Percentiles rank a stretch among this genome's conserved stretches.
Conservation (phyloP, 37 sponge, comb jelly and placozoan species). For the Cladorhizidae sp. region DNA sequence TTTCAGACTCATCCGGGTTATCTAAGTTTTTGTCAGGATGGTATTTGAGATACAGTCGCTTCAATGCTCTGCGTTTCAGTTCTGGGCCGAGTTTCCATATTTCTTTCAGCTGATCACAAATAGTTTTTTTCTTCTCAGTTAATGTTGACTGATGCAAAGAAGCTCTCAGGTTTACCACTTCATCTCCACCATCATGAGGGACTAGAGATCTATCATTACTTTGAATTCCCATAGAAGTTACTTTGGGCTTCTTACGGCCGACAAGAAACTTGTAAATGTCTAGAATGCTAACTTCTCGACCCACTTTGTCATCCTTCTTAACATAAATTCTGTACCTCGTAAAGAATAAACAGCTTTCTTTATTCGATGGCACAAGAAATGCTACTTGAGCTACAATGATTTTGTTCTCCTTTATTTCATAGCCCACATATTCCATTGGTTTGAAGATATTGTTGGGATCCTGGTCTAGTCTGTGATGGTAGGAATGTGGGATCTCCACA, state of each 20-base stretch:
- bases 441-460: constrained; percentile 42
- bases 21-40: constrained; percentile 61
- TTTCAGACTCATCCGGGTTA: constrained; percentile 23
- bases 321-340: constrained; percentile 17
- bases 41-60: constrained; percentile 48
- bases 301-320: constrained; percentile 18
- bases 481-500: constrained; percentile 21
- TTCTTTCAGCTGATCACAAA: constrained; percentile 8
- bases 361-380: neutral
- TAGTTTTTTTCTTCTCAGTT: neutral
- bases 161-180: neutral
- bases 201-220: neutral
- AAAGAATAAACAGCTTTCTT: neutral
- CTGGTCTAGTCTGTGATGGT: constrained; percentile 46
- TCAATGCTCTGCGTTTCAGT: constrained; percentile 24
- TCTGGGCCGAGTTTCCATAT: constrained; percentile 41
- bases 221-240: neutral
- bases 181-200: neutral
- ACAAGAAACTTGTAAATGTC: constrained; percentile 52
- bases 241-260: neutral
- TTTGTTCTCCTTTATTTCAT: constrained; percentile 30
- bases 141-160: neutral
- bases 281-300: constrained; percentile 24
- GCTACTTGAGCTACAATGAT: constrained; percentile 50
- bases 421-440: constrained; percentile 60